phyloP scores from a whole-genome alignment of 2,888 invertebrate genomes.

The Spodoptera littoralis region DNA sequence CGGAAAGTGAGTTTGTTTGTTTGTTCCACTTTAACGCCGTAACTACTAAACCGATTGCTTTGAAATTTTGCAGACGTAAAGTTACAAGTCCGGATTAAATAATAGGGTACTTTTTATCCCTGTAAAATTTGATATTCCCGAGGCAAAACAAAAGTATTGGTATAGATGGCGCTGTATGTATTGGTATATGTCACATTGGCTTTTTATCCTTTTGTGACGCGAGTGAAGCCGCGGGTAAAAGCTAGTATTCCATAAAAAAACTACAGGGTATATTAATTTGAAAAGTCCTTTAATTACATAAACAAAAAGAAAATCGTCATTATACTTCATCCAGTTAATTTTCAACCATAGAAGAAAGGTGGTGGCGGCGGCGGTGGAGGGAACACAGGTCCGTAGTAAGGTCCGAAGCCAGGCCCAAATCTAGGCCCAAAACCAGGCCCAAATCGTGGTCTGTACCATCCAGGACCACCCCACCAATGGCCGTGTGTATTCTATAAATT shows the following conservation, averaged over 20 bases:
- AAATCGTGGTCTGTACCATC: background rate
- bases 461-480: conserved; percentile 12
- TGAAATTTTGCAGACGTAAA: too few relatives aligned
- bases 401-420: conserved; percentile 11
- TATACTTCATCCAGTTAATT: background rate
- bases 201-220: too few relatives aligned
- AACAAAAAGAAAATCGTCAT: background rate
- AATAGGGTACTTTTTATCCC: too few relatives aligned
- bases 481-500: conserved; percentile 36
- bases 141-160: too few relatives aligned
- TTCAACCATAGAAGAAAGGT: conserved; percentile 22
- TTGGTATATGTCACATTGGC: too few relatives aligned
- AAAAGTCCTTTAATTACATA: background rate
- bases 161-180: too few relatives aligned
- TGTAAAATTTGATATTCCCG: too few relatives aligned
- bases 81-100: too few relatives aligned
- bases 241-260: background rate
- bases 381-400: background rate
- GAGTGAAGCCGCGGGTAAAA: too few relatives aligned
- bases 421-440: conserved; percentile 13
- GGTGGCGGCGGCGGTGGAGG: conserved; percentile 13
- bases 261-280: background rate
- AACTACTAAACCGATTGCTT: too few relatives aligned
- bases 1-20: too few relatives aligned
- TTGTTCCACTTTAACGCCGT: too few relatives aligned